Percentiles rank a stretch among this genome's conserved stretches.
Evolutionary conservation across 2,113 vertebrate genomes (phyloP).

Genomic region (Rhegmatorhina hoffmannsi): DNA sequence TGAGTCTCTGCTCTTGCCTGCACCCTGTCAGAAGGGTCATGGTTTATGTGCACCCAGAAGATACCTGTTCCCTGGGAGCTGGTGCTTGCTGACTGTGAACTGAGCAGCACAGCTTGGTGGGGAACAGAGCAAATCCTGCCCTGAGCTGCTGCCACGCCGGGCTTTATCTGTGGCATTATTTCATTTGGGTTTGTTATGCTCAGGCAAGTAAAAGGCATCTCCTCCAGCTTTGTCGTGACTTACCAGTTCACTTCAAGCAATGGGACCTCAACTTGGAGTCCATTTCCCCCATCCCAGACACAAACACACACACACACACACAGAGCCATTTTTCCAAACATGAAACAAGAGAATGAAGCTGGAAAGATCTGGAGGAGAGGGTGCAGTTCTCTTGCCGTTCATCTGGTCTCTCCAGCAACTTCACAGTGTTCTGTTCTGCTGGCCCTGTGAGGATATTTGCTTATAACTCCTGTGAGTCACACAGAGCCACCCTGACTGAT

Average conservation of each 20-base stretch:
- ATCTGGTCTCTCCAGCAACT: background rate
- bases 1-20: background rate
- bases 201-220: background rate
- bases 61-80: background rate
- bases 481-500: background rate
- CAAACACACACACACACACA: background rate
- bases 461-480: rapidly evolving
- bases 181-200: background rate
- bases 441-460: background rate
- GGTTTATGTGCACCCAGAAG: background rate
- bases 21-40: background rate
- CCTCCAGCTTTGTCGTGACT: background rate
- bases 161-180: background rate
- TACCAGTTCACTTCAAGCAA: background rate
- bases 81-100: background rate
- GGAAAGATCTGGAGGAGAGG: background rate
- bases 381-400: background rate
- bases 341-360: background rate
- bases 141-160: background rate
- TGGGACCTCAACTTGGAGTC: background rate
- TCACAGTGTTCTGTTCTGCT: background rate
- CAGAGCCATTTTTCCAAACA: rapidly evolving
- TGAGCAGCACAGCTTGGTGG: background rate
- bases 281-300: background rate
- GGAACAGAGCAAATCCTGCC: background rate